Evolutionary conservation across 1,140 invertebrate genomes (phyloP), one percentile per base, ranked within the genome.

Genomic region (Nasonia vitripennis): DNA sequence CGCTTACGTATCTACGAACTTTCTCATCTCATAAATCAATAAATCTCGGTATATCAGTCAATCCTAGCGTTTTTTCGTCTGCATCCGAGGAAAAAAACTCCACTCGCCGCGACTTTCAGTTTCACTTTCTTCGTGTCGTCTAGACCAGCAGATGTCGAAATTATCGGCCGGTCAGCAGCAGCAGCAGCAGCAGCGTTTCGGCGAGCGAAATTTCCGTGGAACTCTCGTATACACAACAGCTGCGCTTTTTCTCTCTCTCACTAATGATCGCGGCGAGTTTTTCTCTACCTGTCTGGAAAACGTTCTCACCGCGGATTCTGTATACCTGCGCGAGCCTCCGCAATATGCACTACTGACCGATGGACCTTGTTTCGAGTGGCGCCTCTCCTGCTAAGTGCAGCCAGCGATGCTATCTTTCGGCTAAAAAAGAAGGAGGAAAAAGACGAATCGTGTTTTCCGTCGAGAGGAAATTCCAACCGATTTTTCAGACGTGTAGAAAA

Each of bases 91-190:
- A 27, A 27, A 62, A 62, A n/a, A n/a, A 62, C 17, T 51, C 48
- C 48, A 23, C 20, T 37, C 31, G 20, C 11, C 70, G 14, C 70
- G 14, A 75, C 73, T 75, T 75, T 45, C 34, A 75, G 37, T 75
- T 75, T 75, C 73, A 41, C 73, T 75, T 75, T 75, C 37, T 34
- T 75, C 37, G 11, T 7, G 27, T 71, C 27, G 70, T 71, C 23
- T 34, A 71, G 70, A 34, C 70, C 23, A 31, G 6, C 23, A 71
- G 70, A 71, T 34, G 70, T 71, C 27, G 70, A 71, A 31, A 71
- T 71, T 10, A 71, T 34, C 14, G 31, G 10, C 27, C 17, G 17
- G 55, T 62, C 55, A 12, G 70, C 6, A 20, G 14, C 51, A 55
- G n/a, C 55, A n/a, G n/a, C n/a, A n/a, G n/a, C n/a, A 12, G 70